These are phyloP conservation scores for Phorcus lineatus DNA, from an alignment of 2,888 invertebrate species.

Conservation along the genomic window DNA sequence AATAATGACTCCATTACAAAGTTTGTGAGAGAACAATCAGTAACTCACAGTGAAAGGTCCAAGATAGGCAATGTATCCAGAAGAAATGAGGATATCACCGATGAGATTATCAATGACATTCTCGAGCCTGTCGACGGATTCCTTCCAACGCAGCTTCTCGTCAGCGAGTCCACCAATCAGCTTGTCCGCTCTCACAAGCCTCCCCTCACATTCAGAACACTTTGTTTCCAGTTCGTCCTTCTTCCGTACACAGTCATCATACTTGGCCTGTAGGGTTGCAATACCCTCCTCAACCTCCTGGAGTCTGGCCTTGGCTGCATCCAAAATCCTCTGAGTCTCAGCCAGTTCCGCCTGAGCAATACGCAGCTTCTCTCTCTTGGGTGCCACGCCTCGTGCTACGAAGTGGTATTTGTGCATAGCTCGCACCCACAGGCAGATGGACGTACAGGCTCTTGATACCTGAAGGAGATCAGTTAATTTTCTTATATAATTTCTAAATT, in stretches of 20 bases:
- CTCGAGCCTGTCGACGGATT: constrained; percentile 72
- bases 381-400: constrained; percentile 75
- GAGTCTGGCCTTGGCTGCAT: constrained; percentile 70
- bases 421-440: constrained; percentile 87
- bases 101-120: constrained; percentile 71
- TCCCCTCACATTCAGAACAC: constrained; percentile 73
- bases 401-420: constrained; percentile 77
- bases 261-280: constrained; percentile 74
- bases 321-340: constrained; percentile 72
- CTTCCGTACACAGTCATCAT: constrained; percentile 75
- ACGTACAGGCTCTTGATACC: constrained; percentile 88
- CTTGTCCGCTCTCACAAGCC: constrained; percentile 75
- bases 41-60: constrained; percentile 75
- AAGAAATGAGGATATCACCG: constrained; percentile 74
- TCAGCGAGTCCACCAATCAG: constrained; percentile 76
- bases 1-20: too few relatives aligned
- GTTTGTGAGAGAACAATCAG: background rate
- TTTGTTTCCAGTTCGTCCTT: constrained; percentile 76
- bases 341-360: constrained; percentile 73
- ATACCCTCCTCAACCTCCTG: constrained; percentile 75
- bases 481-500: too few relatives aligned
- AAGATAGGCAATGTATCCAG: constrained; percentile 75
- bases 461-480: constrained; percentile 58
- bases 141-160: constrained; percentile 76
- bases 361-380: constrained; percentile 73